Evolutionary conservation across 2,113 vertebrate genomes (phyloP).

Genomic region (Ceyx cyanopectus): DNA sequence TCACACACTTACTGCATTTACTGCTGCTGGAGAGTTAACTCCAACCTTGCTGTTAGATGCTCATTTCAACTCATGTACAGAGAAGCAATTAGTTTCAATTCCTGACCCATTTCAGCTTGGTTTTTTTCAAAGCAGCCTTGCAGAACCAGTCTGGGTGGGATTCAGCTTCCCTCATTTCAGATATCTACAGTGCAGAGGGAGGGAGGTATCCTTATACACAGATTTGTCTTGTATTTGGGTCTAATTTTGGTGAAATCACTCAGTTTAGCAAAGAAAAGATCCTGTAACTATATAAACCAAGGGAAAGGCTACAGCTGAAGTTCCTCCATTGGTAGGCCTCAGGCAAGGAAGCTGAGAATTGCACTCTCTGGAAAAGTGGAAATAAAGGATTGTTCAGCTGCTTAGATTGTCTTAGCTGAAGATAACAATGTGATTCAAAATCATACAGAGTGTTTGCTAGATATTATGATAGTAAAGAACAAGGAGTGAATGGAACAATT

Average conservation of each 20-base stretch:
- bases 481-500: not conserved
- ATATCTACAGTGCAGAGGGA: not conserved
- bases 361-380: not conserved
- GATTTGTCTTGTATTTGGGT: not conserved
- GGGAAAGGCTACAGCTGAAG: not conserved
- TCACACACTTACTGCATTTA: not conserved
- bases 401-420: not conserved
- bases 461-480: not conserved
- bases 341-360: not conserved
- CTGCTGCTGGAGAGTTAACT: not conserved
- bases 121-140: not conserved
- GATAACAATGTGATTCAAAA: not conserved
- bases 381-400: not conserved
- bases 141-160: not conserved
- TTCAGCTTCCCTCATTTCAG: not conserved
- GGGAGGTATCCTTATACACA: not conserved
- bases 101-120: not conserved
- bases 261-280: not conserved
- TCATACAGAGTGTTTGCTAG: not conserved
- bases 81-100: constrained; percentile 27
- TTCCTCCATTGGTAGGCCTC: not conserved
- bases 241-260: not conserved
- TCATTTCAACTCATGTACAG: not conserved
- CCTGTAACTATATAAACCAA: not conserved
- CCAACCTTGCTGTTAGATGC: not conserved